Percentiles rank a stretch among this genome's conserved stretches.
These are phyloP conservation scores for Hylyphantes graminicola DNA, from an alignment of 1,140 invertebrate genomes.

Conservation along the genomic window DNA sequence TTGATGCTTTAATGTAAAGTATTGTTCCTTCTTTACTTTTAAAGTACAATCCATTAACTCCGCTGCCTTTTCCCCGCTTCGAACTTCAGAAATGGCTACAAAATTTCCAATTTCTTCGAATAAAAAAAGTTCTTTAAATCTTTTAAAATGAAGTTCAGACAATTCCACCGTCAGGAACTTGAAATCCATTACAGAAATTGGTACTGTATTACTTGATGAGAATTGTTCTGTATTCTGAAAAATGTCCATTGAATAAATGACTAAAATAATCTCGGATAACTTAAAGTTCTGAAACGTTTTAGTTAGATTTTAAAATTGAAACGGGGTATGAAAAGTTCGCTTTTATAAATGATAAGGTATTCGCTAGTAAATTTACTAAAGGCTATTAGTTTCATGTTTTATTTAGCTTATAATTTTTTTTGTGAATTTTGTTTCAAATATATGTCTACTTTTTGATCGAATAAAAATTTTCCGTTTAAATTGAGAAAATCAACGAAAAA, in stretches of 20 bases:
- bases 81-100: slow-evolving; percentile 3
- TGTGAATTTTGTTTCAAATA: too few species aligned
- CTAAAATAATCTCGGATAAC: neutral
- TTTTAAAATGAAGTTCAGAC: slow-evolving; percentile 26
- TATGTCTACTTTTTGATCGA: too few species aligned
- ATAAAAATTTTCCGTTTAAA: too few species aligned
- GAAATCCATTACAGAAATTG: slow-evolving; percentile 54
- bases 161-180: slow-evolving; percentile 4
- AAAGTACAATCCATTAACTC: neutral
- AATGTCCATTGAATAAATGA: slow-evolving; percentile 47
- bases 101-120: neutral
- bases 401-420: too few species aligned
- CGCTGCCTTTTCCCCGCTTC: neutral
- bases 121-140: slow-evolving; percentile 11
- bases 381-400: too few species aligned
- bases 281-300: too few species aligned
- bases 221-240: slow-evolving; percentile 8
- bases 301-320: too few species aligned
- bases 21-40: slow-evolving; percentile 7
- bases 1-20: slow-evolving; percentile 22
- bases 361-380: too few species aligned
- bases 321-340: too few species aligned
- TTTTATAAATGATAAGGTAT: too few species aligned
- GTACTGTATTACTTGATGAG: slow-evolving; percentile 9
- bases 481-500: too few species aligned